These are phyloP conservation scores for Pyrgus malvae DNA, from an alignment of 2,888 invertebrate species.

Conservation along the genomic window DNA sequence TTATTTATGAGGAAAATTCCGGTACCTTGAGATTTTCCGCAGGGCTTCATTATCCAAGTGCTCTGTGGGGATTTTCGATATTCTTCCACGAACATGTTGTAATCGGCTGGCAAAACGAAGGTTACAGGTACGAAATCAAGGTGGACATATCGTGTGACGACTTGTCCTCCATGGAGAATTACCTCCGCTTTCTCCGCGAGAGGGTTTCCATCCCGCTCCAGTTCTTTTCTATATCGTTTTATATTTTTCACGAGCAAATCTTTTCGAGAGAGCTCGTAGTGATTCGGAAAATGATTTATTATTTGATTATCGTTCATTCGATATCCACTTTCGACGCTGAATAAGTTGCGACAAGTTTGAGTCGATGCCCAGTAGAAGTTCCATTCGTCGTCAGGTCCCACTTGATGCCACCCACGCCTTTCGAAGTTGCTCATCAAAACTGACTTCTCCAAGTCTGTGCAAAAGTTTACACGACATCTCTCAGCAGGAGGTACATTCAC, in stretches of 20 bases:
- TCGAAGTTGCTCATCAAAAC: conserved; percentile 94
- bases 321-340: conserved; percentile 93
- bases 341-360: conserved; percentile 90
- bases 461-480: conserved; percentile 28
- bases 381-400: conserved; percentile 92
- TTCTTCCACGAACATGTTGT: conserved; percentile 98
- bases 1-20: conserved; percentile 98
- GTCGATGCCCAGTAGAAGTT: conserved; percentile 96
- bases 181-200: conserved; percentile 87
- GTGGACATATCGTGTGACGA: conserved; percentile 86
- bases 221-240: conserved; percentile 94
- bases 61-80: conserved; percentile 96
- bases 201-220: conserved; percentile 93
- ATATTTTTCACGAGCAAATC: conserved; percentile 98
- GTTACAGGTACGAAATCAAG: conserved; percentile 96
- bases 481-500: conserved; percentile 41
- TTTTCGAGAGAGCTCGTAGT: conserved; percentile 96
- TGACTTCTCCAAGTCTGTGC: conserved; percentile 93
- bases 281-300: conserved; percentile 89
- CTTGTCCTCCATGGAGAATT: conserved; percentile 81
- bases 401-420: conserved; percentile 92
- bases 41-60: conserved; percentile 99
- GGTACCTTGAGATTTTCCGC: conserved; percentile 95
- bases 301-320: conserved; percentile 85
- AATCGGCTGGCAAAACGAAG: conserved; percentile 96